Conservation (phyloP, 2,113 vertebrate genomes). For the Hyla sarda region DNA sequence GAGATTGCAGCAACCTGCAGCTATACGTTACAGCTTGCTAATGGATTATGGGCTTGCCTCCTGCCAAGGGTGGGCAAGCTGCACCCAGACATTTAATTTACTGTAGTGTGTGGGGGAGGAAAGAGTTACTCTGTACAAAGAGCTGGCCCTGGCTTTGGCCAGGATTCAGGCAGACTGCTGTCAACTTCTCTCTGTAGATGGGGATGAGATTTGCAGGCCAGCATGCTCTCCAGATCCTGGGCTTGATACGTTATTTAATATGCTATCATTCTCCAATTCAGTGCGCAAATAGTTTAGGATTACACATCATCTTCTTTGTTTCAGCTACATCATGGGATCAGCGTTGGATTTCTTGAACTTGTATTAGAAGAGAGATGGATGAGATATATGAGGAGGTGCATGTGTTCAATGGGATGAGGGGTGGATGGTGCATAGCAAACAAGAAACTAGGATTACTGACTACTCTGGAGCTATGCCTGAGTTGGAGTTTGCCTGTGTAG, state of each 20-base stretch:
- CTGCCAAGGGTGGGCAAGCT: slow-evolving; percentile 74
- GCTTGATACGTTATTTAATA: slow-evolving; percentile 50
- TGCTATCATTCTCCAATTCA: slow-evolving; percentile 45
- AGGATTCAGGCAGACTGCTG: slow-evolving; percentile 49
- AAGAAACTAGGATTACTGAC: not conserved
- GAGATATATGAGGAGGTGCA: slow-evolving; percentile 11
- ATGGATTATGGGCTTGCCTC: slow-evolving; percentile 69
- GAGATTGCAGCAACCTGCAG: slow-evolving; percentile 86
- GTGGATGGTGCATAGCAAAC: too few species aligned
- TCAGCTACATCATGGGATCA: slow-evolving; percentile 22
- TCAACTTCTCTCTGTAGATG: slow-evolving; percentile 24
- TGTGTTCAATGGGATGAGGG: not conserved
- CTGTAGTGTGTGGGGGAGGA: not conserved
- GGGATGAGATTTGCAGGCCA: slow-evolving; percentile 24
- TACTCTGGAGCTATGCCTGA: not conserved
- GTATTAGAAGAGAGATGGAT: slow-evolving; percentile 37
- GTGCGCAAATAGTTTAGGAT: slow-evolving; percentile 34
- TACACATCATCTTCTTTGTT: slow-evolving; percentile 38
- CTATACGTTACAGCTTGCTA: slow-evolving; percentile 83
- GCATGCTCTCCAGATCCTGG: slow-evolving; percentile 31
- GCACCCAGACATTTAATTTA: slow-evolving; percentile 63
- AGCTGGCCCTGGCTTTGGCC: slow-evolving; percentile 16
- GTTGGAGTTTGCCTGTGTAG: too few species aligned
- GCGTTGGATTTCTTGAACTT: slow-evolving; percentile 38
- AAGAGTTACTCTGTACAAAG: slow-evolving; percentile 37